phyloP scores from a whole-genome alignment of 2,113 vertebrate genomes.

The Saguinus midas region DNA sequence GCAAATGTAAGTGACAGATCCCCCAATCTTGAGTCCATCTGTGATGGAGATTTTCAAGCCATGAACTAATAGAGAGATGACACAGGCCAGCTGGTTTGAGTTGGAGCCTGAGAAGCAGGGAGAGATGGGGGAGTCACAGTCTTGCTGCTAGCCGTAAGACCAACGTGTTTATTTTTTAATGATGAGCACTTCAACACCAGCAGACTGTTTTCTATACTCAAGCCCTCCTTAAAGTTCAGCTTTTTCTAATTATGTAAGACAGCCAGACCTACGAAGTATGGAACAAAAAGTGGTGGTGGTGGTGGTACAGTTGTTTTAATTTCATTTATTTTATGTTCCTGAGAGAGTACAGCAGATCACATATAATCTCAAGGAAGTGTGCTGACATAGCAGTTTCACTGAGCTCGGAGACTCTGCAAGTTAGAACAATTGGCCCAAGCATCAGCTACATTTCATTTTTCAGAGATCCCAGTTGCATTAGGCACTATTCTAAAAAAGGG shows the following conservation, averaged over 20 bases:
- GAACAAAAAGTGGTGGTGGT: not conserved
- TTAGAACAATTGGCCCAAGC: not conserved
- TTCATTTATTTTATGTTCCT: not conserved
- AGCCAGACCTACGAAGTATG: not conserved
- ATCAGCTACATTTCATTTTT: not conserved
- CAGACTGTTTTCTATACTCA: not conserved
- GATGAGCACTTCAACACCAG: not conserved
- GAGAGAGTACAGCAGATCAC: not conserved
- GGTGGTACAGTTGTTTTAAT: not conserved
- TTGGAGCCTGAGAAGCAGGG: not conserved
- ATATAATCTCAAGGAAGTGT: not conserved
- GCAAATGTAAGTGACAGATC: not conserved
- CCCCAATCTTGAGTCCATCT: not conserved
- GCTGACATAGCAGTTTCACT: not conserved
- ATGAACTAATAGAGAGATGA: not conserved
- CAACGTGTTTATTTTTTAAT: not conserved
- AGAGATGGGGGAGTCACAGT: not conserved
- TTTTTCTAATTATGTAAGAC: not conserved
- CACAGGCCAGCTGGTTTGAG: not conserved
- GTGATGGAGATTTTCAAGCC: not conserved
- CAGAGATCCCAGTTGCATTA: not conserved
- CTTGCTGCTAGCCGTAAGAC: not conserved
- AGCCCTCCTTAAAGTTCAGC: not conserved
- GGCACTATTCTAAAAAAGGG: not conserved
- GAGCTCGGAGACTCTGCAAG: not conserved